A percentile compares a stretch with the other conserved stretches of the same genome.
These are phyloP conservation scores for Odocoileus hemionus DNA, from an alignment of 2,113 vertebrate species.

Conservation along the genomic window DNA sequence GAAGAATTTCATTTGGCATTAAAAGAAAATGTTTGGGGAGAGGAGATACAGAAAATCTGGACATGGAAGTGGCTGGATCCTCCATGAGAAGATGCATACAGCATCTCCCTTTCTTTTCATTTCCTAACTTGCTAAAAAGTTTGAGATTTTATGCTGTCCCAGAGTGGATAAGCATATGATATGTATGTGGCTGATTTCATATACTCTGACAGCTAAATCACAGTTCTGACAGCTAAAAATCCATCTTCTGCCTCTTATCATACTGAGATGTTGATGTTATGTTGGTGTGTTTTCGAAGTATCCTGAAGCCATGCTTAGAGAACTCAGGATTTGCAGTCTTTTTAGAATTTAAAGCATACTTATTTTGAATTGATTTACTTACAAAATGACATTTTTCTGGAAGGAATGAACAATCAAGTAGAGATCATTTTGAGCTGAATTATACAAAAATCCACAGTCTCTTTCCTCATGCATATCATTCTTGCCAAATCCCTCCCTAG, in stretches of 20 bases:
- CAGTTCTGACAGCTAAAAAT: background rate
- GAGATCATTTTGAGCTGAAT: background rate
- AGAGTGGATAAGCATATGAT: background rate
- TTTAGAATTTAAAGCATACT: constrained; percentile 14
- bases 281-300: background rate
- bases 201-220: background rate
- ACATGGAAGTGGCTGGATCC: background rate
- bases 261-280: background rate
- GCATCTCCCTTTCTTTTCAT: constrained; percentile 20
- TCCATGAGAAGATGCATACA: background rate
- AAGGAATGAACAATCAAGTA: background rate
- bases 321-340: background rate
- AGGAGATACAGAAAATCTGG: background rate
- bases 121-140: background rate
- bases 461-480: background rate
- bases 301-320: background rate
- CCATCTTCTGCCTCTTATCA: background rate
- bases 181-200: background rate
- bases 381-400: background rate
- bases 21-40: background rate
- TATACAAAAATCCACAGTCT: background rate
- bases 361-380: constrained; percentile 11
- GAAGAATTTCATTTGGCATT: background rate
- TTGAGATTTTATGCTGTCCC: background rate
- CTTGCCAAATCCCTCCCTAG: background rate